Evolutionary conservation across 1,140 invertebrate genomes (phyloP).

Genomic region (Camponotus pennsylvanicus): DNA sequence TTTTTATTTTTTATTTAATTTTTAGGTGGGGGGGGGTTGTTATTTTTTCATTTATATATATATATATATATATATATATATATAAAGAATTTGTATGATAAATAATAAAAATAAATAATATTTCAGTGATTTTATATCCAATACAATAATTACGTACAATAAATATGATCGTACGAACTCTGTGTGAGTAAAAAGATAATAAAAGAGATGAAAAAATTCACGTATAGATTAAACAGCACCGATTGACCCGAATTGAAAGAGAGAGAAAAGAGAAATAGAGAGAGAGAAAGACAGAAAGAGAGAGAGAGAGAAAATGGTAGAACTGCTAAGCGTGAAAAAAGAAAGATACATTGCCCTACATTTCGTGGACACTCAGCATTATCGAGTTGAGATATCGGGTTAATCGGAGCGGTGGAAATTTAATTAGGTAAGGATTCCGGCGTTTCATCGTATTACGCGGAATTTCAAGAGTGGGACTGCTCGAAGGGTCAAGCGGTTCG

Average conservation of each 20-base stretch:
- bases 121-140: no score
- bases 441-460: slow-evolving; percentile 44
- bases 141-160: neutral
- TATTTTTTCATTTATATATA: no score
- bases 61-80: no score
- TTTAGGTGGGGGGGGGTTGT: no score
- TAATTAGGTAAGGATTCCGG: slow-evolving; percentile 52
- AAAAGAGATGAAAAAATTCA: neutral
- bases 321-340: neutral
- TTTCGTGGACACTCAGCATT: slow-evolving; percentile 21
- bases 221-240: neutral
- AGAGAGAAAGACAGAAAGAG: neutral
- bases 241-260: neutral
- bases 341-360: neutral
- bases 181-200: neutral
- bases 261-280: no score
- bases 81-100: no score
- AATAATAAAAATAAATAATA: no score
- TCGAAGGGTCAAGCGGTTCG: slow-evolving; percentile 31
- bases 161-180: neutral
- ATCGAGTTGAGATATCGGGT: slow-evolving; percentile 51
- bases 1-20: no score
- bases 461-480: slow-evolving; percentile 33
- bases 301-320: neutral
- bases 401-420: slow-evolving; percentile 53